Evolutionary conservation across 2,888 invertebrate species (phyloP), one percentile per base, ranked within the genome.

Genomic region (Rhaphigaster nebulosa): DNA sequence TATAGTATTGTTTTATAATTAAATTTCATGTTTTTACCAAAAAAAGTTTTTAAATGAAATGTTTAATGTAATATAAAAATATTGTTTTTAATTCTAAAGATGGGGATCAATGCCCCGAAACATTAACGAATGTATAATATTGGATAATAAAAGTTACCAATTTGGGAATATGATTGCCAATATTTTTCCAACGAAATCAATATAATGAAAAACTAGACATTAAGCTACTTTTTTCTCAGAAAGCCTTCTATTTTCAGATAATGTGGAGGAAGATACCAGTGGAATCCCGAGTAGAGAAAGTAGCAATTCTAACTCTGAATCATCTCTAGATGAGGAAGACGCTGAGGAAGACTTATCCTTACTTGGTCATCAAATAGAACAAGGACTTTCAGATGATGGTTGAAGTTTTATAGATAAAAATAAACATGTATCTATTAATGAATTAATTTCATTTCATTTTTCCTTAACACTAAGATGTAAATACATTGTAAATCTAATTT

Each of bases 311-410:
- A 60, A 76, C 76, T 52, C 90, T 15, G 90, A 76, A 50, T 29
- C 38, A 60, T 50, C 52, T 54, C 10, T 41, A 84, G 89, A 89
- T 26, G 91, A 38, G 20, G 90, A 90, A 8, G 90, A 89, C 26
- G 90, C 84, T 20, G 91, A 38, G 26, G 90, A 89, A 50, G 91
- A 91, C 12, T 76, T 89, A 84, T 91, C 91, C 26, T 65, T 87
- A 29, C 41, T 91, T 76, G 91, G 90, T 13, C 87, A 87, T 52
- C 50, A 90, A 80, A 90, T 91, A 54, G 91, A 91, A 65, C 56
- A 89, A 54, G 89, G 89, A 20, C 89, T 91, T n/a, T 89, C 76
- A 54, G 88, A 88, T 45, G 87, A 89, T 23, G 76, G 89, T 13
- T 65, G 50, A 70, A 29, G 6, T n/a, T 18, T 34, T 6, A 23